Evolutionary conservation across 2,113 vertebrate genomes (phyloP), one percentile per base, ranked within the genome.

Genomic region (Chamaetylas fuelleborni): DNA sequence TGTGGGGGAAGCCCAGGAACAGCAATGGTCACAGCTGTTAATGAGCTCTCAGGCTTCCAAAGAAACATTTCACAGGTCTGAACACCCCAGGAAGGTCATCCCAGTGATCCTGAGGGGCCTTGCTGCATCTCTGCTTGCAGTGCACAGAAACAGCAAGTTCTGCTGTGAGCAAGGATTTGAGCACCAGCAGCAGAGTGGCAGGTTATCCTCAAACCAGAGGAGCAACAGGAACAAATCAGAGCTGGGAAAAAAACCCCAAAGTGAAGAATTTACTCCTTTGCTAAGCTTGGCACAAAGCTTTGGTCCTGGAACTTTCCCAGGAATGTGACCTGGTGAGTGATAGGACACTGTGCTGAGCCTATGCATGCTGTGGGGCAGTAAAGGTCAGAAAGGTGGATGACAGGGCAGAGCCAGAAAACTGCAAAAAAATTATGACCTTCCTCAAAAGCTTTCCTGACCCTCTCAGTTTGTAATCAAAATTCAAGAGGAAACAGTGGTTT

Each of bases 271-370:
- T 22, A 6, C 29, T 69, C 8, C 22, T 77, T 90, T 79, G 26
- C 57, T 42, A 43, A 23, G 20, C 14, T n/a, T 58, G 10, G 14
- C 54, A 45, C 38, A 76, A 58, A 31, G 14, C 12, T 64, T 95
- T 98, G 64, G 92, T 98, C 78, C 97, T 98, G 48, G 98, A 98
- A 97, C 97, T 98, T 31, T 97, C 97, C 31, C 98, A 98, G 90
- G 98, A 98, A 64, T 98, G 97, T 26, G 98, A 98, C 96, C 96
- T 98, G 97, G 98, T 98, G 96, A 86, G 43, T 3, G 5, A 38
- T 1, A 18, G 60, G 16, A 34, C 12, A 14, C 6, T 60, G 43
- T 17, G 10, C 64, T 34, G 28, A 26, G 47, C 20, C 54, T 28
- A 6, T 24, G 50, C 9, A 0, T 10, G n/a, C 25, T 72, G 31